These are phyloP conservation scores for Heliconius eleuchia DNA, from an alignment of 1,140 invertebrate genomes.

Conservation along the genomic window DNA sequence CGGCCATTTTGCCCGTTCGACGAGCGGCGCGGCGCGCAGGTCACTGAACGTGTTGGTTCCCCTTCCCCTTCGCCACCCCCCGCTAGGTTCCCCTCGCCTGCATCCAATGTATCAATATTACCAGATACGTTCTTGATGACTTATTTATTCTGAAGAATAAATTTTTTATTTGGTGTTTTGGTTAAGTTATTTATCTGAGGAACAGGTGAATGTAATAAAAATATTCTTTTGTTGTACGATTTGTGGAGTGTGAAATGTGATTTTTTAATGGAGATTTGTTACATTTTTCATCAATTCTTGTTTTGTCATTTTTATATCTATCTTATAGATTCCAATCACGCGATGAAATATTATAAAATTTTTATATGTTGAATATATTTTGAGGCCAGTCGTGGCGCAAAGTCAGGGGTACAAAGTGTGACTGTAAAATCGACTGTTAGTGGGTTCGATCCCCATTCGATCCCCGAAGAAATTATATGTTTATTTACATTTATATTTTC, in stretches of 20 bases:
- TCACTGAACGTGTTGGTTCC: constrained; percentile 54
- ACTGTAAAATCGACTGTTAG: too few species aligned
- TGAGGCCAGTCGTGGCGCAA: too few species aligned
- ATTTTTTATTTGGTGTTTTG: background rate
- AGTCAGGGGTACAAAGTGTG: too few species aligned
- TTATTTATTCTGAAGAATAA: background rate
- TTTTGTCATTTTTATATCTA: background rate
- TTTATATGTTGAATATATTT: too few species aligned
- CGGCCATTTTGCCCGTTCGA: constrained; percentile 56
- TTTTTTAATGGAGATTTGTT: background rate
- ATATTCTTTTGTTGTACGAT: too few species aligned
- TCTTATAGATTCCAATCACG: too few species aligned
- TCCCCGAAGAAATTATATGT: too few species aligned
- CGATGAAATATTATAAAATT: too few species aligned
- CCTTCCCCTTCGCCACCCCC: constrained; percentile 19
- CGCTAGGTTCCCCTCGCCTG: constrained; percentile 10
- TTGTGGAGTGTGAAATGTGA: background rate
- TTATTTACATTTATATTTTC: too few species aligned
- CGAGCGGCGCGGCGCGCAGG: constrained; percentile 68
- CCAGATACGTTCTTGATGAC: background rate
- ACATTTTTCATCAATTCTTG: too few species aligned
- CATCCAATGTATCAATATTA: constrained; percentile 1
- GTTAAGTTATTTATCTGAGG: background rate
- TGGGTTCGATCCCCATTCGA: too few species aligned
- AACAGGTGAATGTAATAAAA: too few species aligned